Evolutionary conservation across 2,888 invertebrate species (phyloP).

Genomic region (Gandaritis pyraliata): DNA sequence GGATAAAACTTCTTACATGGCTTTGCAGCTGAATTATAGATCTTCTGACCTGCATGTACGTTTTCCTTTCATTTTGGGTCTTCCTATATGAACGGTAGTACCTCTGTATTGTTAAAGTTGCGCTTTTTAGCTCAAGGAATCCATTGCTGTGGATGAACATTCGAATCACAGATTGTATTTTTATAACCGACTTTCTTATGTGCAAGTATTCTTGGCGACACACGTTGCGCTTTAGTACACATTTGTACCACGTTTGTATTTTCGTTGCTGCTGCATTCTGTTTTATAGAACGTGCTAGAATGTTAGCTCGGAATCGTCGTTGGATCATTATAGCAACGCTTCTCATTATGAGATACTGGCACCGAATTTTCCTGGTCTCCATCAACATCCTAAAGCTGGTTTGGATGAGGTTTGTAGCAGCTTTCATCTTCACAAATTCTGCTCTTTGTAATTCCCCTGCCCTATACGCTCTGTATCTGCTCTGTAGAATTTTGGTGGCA

Average conservation of each 20-base stretch:
- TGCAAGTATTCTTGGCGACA: slow-evolving; percentile 56
- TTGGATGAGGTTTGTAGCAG: slow-evolving; percentile 68
- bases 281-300: slow-evolving; percentile 45
- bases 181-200: slow-evolving; percentile 55
- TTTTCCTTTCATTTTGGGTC: slow-evolving; percentile 48
- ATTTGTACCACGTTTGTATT: slow-evolving; percentile 73
- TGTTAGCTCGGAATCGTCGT: slow-evolving; percentile 60
- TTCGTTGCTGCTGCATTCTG: slow-evolving; percentile 55
- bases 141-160: slow-evolving; percentile 58
- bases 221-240: slow-evolving; percentile 52
- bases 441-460: slow-evolving; percentile 54
- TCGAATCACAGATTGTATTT: slow-evolving; percentile 68
- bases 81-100: slow-evolving; percentile 64
- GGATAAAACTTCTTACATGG: slow-evolving; percentile 54
- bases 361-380: slow-evolving; percentile 51
- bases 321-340: slow-evolving; percentile 63
- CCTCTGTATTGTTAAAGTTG: slow-evolving; percentile 65
- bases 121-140: slow-evolving; percentile 50
- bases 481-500: slow-evolving; percentile 73
- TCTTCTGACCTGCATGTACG: slow-evolving; percentile 48
- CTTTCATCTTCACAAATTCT: slow-evolving; percentile 57
- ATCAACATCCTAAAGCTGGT: slow-evolving; percentile 59
- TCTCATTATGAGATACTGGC: slow-evolving; percentile 55
- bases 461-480: slow-evolving; percentile 56
- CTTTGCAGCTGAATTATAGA: slow-evolving; percentile 57